These are phyloP conservation scores for Brachionus angularis DNA, from an alignment of 1,140 invertebrate species.

Conservation along the genomic window DNA sequence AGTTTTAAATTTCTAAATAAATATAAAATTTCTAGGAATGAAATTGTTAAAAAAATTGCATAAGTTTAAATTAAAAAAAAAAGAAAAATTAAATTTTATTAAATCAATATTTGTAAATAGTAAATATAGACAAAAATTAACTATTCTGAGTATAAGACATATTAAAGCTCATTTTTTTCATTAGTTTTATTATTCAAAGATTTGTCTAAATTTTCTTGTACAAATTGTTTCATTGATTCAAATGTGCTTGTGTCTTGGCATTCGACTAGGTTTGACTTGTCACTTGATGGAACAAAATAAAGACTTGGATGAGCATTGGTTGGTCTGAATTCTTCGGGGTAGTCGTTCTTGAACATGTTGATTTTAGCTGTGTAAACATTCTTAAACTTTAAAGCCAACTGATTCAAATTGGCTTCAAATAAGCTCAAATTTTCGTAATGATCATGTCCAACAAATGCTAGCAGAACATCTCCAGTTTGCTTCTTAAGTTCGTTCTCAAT, in stretches of 20 bases:
- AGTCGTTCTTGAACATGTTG: background rate
- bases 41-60: too few relatives aligned
- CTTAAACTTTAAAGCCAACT: constrained; percentile 18
- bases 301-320: too few relatives aligned
- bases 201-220: background rate
- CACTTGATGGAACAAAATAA: too few relatives aligned
- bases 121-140: too few relatives aligned
- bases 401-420: background rate
- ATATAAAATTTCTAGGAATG: too few relatives aligned
- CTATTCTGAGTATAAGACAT: background rate
- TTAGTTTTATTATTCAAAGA: background rate
- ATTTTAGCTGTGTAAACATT: background rate
- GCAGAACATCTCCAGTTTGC: background rate
- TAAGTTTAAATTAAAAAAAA: too few relatives aligned
- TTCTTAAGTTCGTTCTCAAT: background rate
- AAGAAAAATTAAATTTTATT: too few relatives aligned
- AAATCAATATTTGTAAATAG: too few relatives aligned
- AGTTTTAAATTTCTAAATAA: too few relatives aligned
- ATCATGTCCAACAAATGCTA: background rate
- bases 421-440: background rate
- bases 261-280: background rate
- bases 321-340: too few relatives aligned
- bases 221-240: background rate
- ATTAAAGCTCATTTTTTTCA: background rate
- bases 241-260: background rate